These are phyloP conservation scores for Microcebus griseorufus DNA, from an alignment of 2,113 vertebrate species.

Conservation along the genomic window DNA sequence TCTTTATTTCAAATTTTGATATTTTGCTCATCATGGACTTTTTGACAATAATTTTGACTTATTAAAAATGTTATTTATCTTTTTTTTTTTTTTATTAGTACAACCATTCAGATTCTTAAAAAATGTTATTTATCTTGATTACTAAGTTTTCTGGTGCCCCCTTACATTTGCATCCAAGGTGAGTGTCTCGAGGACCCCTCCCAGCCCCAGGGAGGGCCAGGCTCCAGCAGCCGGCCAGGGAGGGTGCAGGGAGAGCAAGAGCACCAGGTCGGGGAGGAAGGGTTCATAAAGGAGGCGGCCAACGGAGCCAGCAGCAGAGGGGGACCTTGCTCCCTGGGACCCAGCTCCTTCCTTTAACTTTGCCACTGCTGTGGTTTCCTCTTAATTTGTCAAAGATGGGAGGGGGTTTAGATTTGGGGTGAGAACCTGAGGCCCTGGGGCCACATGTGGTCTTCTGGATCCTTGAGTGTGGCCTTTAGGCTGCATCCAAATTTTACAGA, in stretches of 20 bases:
- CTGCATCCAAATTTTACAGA: too few species aligned
- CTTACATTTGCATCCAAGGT: background rate
- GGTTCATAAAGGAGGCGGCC: too few species aligned
- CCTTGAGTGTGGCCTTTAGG: too few species aligned
- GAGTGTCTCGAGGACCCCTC: background rate
- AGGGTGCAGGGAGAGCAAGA: background rate
- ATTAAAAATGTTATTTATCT: too few species aligned
- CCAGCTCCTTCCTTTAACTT: background rate
- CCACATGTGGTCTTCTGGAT: too few species aligned
- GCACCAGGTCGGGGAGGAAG: background rate
- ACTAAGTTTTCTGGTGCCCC: background rate
- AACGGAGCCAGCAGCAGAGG: background rate
- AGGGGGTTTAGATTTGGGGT: too few species aligned
- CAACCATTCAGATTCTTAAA: too few species aligned
- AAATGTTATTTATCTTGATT: background rate
- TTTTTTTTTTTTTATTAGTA: too few species aligned
- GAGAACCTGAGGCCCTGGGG: too few species aligned
- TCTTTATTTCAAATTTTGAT: background rate
- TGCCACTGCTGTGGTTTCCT: rapidly evolving
- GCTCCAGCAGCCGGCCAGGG: too few species aligned
- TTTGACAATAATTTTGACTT: background rate
- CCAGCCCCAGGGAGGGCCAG: background rate
- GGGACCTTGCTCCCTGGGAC: too few species aligned
- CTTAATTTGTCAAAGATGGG: background rate
- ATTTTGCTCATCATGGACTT: background rate